phyloP scores from a whole-genome alignment of 2,113 vertebrate genomes.

The Cygnus buccinator region DNA sequence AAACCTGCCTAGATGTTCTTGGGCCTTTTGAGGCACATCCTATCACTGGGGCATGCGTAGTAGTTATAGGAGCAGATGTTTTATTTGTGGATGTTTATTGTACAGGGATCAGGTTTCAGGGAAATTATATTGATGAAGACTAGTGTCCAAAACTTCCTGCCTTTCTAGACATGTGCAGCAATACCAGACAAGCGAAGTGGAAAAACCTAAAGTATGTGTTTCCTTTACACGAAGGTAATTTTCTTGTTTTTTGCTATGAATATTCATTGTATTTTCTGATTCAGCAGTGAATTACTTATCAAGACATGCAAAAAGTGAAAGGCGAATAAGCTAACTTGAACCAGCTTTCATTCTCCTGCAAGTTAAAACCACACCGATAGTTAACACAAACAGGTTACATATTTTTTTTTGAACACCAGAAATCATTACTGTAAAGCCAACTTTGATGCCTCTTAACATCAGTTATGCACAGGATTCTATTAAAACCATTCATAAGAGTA shows the following conservation, averaged over 20 bases:
- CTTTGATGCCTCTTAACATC: neutral
- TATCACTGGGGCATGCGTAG: neutral
- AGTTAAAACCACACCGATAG: neutral
- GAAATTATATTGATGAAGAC: neutral
- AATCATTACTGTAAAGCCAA: neutral
- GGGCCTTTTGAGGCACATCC: neutral
- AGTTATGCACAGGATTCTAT: neutral
- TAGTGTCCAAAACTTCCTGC: neutral
- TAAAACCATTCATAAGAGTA: neutral
- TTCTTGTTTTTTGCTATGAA: neutral
- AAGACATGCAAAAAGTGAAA: neutral
- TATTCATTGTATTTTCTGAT: neutral
- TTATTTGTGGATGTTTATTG: neutral
- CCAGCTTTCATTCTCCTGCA: neutral
- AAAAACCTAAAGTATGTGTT: neutral
- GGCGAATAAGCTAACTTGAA: neutral
- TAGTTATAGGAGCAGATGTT: neutral
- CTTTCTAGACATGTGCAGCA: neutral
- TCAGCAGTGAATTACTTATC: neutral
- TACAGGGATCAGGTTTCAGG: neutral
- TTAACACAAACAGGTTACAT: neutral
- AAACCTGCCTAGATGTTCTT: neutral
- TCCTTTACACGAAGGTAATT: neutral
- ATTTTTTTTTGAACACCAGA: neutral
- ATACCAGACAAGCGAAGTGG: neutral